Evolutionary conservation across 2,888 invertebrate species (phyloP).

Genomic region (Drosophila eohydei): DNA sequence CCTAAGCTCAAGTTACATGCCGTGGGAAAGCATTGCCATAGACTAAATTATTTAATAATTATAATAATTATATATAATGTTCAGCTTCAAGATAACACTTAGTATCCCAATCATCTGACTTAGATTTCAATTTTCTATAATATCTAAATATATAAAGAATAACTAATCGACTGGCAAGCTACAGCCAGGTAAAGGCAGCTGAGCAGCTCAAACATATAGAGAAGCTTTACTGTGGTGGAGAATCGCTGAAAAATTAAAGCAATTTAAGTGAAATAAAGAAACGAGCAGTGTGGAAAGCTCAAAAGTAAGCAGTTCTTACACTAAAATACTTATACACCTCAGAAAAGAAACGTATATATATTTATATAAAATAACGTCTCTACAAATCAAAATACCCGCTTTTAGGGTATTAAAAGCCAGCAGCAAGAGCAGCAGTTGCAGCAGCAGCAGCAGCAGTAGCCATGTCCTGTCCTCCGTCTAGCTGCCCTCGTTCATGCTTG

Average conservation of each 20-base stretch:
- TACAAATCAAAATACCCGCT: conserved; percentile 1
- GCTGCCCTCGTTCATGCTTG: conserved; percentile 15
- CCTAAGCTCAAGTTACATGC: no score
- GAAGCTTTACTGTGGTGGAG: background rate
- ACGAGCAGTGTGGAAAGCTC: background rate
- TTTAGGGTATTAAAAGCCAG: background rate
- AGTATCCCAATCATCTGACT: no score
- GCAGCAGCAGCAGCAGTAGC: conserved; percentile 25
- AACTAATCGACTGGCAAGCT: no score
- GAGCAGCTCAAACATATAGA: background rate
- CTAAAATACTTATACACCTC: background rate
- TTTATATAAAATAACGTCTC: background rate
- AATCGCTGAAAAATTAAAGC: background rate
- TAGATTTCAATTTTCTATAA: no score
- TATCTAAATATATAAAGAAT: no score
- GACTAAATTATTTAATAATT: no score
- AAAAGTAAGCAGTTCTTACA: background rate
- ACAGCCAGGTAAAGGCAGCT: no score
- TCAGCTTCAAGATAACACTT: no score
- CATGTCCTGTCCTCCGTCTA: conserved; percentile 21
- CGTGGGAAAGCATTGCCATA: no score
- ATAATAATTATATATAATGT: no score
- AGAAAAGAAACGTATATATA: background rate
- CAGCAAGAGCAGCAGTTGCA: conserved; percentile 11
- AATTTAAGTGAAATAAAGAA: background rate